These are phyloP conservation scores for Andricus quercusramuli DNA, from an alignment of 2,888 invertebrate genomes.

Conservation along the genomic window DNA sequence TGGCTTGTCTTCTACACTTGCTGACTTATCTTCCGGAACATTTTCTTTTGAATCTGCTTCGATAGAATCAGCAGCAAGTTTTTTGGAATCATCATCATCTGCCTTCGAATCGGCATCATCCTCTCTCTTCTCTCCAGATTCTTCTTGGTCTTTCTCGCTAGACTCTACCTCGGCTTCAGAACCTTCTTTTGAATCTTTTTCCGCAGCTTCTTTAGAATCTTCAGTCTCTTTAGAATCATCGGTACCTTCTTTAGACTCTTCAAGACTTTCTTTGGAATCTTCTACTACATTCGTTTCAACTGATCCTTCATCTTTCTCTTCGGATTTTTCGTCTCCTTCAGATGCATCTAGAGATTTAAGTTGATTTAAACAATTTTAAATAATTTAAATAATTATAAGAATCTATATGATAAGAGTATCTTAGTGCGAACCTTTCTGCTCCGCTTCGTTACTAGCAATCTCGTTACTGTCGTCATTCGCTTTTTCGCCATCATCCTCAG, in stretches of 20 bases:
- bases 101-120: constrained; percentile 49
- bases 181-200: constrained; percentile 44
- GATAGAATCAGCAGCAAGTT: background rate
- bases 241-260: constrained; percentile 68
- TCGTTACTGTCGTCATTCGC: constrained; percentile 51
- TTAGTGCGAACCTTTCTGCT: constrained; percentile 49
- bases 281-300: constrained; percentile 43
- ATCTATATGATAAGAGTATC: background rate
- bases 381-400: background rate
- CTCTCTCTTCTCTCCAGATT: constrained; percentile 56
- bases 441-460: constrained; percentile 46
- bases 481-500: constrained; percentile 48
- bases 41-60: constrained; percentile 47
- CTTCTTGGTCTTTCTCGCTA: constrained; percentile 56
- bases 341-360: constrained; percentile 20
- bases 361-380: background rate
- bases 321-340: constrained; percentile 47
- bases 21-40: constrained; percentile 48
- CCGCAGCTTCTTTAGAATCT: constrained; percentile 70
- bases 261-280: constrained; percentile 40
- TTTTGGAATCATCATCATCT: constrained; percentile 45
- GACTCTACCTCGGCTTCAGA: constrained; percentile 63
- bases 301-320: constrained; percentile 51
- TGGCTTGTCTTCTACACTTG: constrained; percentile 51
- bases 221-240: constrained; percentile 63